Conservation (phyloP, 2,797 vertebrate species). For the Cirrhinus molitorella region DNA sequence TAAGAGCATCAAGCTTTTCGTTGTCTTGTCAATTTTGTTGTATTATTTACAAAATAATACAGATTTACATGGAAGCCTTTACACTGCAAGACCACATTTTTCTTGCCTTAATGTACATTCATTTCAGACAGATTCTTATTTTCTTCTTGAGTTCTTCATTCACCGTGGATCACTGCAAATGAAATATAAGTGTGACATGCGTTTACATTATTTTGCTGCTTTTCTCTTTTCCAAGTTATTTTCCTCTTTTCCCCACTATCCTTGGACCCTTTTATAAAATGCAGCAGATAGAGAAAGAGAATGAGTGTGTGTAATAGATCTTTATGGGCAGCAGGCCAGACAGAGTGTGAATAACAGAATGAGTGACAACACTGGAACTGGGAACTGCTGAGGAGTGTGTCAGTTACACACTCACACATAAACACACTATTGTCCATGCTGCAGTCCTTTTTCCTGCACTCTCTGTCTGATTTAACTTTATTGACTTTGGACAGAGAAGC, state of each 20-base stretch:
- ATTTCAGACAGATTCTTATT: not conserved
- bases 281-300: not conserved
- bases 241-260: not conserved
- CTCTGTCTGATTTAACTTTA: slow-evolving; percentile 43
- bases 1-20: not conserved
- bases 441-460: slow-evolving; percentile 9
- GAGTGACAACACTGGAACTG: slow-evolving; percentile 33
- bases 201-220: not conserved
- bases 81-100: not conserved
- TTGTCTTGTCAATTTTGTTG: not conserved
- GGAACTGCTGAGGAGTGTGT: slow-evolving; percentile 8
- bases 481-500: slow-evolving; percentile 47
- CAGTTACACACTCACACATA: slow-evolving; percentile 8
- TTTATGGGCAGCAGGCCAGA: not conserved
- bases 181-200: not conserved
- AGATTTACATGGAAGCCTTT: not conserved
- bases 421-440: slow-evolving; percentile 5
- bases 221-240: not conserved
- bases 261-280: slow-evolving; percentile 12
- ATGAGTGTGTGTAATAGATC: not conserved
- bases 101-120: not conserved
- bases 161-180: not conserved
- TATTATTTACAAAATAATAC: not conserved
- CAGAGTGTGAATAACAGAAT: slow-evolving; percentile 25
- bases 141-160: too few species aligned